phyloP scores from a whole-genome alignment of 2,113 vertebrate species.

The Chionomys nivalis region DNA sequence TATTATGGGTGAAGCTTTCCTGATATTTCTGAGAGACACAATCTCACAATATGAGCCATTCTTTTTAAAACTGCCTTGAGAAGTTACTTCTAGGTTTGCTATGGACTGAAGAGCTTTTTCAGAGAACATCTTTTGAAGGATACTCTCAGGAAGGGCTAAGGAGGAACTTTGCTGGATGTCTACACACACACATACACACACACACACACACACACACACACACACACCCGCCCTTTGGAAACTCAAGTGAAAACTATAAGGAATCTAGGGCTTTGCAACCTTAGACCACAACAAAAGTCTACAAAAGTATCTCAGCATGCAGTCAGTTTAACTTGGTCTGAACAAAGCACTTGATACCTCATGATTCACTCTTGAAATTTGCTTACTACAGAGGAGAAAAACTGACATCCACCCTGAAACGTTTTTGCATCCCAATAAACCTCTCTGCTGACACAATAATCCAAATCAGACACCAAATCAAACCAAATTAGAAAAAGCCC shows the following conservation, averaged over 20 bases:
- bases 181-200: background rate
- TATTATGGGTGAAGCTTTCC: background rate
- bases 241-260: background rate
- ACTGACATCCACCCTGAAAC: background rate
- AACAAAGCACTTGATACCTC: background rate
- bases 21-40: background rate
- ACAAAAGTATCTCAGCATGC: background rate
- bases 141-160: background rate
- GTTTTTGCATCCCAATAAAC: no score
- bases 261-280: background rate
- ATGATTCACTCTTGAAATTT: background rate
- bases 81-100: constrained; percentile 16
- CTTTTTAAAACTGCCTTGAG: background rate
- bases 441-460: no score
- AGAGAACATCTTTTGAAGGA: background rate
- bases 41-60: background rate
- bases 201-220: background rate
- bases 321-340: background rate
- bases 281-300: background rate
- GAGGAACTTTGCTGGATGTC: background rate
- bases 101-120: background rate
- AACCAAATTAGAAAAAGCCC: no score
- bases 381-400: background rate
- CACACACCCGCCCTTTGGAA: background rate
- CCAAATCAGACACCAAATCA: no score